phyloP scores from a whole-genome alignment of 1,140 invertebrate genomes.

The Sweltsa coloradensis region DNA sequence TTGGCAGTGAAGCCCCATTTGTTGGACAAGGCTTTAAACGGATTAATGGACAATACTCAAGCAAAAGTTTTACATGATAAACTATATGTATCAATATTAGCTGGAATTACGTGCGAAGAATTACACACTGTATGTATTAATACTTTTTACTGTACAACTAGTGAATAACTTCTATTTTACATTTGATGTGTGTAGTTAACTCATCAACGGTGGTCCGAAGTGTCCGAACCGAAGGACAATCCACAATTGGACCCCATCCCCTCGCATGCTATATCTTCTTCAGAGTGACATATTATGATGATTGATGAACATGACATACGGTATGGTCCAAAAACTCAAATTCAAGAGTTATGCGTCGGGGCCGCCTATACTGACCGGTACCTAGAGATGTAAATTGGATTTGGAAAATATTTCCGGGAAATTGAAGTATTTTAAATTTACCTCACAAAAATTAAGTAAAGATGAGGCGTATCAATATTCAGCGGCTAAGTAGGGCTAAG shows the following conservation, averaged over 20 bases:
- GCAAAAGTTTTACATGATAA: background rate
- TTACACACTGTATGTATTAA: slow-evolving; percentile 6
- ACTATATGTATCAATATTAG: slow-evolving; percentile 9
- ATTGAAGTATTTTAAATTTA: too few relatives aligned
- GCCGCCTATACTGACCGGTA: too few relatives aligned
- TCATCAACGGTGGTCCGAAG: background rate
- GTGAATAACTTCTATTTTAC: background rate
- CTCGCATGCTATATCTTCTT: too few relatives aligned
- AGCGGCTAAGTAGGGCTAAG: too few relatives aligned
- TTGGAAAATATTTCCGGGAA: too few relatives aligned
- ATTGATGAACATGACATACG: too few relatives aligned
- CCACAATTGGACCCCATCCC: background rate
- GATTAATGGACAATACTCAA: background rate
- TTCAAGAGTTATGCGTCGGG: too few relatives aligned
- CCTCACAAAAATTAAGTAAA: too few relatives aligned
- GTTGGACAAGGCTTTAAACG: slow-evolving; percentile 5
- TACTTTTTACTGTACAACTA: background rate
- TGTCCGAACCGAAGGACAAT: background rate
- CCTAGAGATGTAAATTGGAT: too few relatives aligned
- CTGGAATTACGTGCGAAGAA: slow-evolving; percentile 2
- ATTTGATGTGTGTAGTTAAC: background rate
- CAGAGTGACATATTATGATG: too few relatives aligned
- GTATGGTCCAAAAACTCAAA: too few relatives aligned
- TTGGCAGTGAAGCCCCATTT: slow-evolving; percentile 8
- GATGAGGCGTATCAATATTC: too few relatives aligned